Conservation (phyloP, 1,140 invertebrate genomes). For the Cryptotermes secundus region DNA sequence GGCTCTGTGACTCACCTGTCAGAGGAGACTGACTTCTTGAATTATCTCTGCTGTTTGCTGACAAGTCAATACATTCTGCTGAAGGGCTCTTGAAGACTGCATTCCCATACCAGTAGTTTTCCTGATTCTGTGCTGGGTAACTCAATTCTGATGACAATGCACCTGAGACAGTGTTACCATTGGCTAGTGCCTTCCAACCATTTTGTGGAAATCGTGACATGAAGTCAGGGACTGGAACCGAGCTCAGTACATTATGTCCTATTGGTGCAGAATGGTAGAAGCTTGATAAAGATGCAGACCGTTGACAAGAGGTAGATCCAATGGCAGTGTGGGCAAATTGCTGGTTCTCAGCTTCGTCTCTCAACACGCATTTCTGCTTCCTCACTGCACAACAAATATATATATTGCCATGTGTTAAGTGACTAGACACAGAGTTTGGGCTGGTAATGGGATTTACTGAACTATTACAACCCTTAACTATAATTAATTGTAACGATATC, state of each 20-base stretch:
- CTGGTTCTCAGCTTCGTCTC: not conserved
- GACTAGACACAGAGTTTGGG: no score
- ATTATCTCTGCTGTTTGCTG: not conserved
- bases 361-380: not conserved
- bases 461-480: no score
- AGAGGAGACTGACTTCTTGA: not conserved
- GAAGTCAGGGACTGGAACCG: not conserved
- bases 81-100: not conserved
- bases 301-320: not conserved
- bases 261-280: constrained; percentile 1
- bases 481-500: no score
- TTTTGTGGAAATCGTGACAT: not conserved
- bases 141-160: not conserved
- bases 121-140: not conserved
- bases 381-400: not conserved
- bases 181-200: not conserved
- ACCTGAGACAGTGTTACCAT: not conserved
- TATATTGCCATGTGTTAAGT: no score
- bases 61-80: not conserved
- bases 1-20: not conserved
- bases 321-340: constrained; percentile 3
- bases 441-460: no score
- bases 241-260: constrained; percentile 20
- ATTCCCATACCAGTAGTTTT: not conserved
- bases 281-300: not conserved